A percentile compares a stretch with the other conserved stretches of the same genome.
phyloP scores from a whole-genome alignment of 2,797 vertebrate species.

The Australoheros facetus region DNA sequence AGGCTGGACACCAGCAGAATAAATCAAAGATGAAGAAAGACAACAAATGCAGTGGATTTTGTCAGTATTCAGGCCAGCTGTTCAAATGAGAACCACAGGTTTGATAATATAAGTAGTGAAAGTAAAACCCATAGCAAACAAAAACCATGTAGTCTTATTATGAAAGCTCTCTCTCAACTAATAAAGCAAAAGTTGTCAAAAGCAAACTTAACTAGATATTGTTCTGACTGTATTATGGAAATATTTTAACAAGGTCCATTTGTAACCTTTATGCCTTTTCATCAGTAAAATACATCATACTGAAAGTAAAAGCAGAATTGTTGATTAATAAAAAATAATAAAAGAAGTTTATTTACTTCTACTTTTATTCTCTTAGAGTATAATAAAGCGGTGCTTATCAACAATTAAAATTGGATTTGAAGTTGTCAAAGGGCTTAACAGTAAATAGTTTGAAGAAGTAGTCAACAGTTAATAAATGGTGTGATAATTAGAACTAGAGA shows the following conservation, averaged over 20 bases:
- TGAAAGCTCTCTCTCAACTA: neutral
- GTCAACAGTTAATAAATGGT: neutral
- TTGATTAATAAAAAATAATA: neutral
- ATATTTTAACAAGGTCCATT: neutral
- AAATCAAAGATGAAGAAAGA: neutral
- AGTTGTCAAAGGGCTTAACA: neutral
- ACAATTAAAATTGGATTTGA: neutral
- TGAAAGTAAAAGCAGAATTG: neutral
- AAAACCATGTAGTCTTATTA: neutral
- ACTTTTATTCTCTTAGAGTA: neutral
- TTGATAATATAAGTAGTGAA: neutral
- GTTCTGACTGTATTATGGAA: neutral
- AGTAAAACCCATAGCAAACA: neutral
- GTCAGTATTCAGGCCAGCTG: neutral
- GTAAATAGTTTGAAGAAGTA: neutral
- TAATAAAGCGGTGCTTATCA: neutral
- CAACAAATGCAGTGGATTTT: neutral
- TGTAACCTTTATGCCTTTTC: neutral
- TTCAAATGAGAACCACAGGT: neutral
- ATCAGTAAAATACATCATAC: neutral
- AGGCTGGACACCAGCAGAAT: neutral
- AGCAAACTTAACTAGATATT: neutral
- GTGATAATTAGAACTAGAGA: neutral
- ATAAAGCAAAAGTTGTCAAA: neutral
- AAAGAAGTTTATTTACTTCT: neutral